Percentiles rank a stretch among this genome's conserved stretches.
phyloP scores from a whole-genome alignment of 2,888 invertebrate species.

The Sylvicola fuscatus region DNA sequence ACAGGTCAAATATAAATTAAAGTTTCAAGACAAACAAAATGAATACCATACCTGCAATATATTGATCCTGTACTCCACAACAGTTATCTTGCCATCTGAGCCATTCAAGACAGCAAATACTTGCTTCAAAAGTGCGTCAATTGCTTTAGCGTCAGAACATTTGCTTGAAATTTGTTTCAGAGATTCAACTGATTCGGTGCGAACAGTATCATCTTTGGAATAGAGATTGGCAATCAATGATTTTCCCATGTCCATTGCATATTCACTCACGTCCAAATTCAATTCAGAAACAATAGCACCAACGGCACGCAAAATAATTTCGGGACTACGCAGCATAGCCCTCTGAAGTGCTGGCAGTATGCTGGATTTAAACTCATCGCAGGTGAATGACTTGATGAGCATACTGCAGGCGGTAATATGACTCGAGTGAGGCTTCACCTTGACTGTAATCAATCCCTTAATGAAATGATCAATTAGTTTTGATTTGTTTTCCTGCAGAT shows the following conservation, averaged over 20 bases:
- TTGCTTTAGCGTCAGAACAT: conserved; percentile 41
- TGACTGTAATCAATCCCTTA: conserved; percentile 57
- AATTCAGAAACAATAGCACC: conserved; percentile 52
- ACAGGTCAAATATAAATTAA: background rate
- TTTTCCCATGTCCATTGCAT: conserved; percentile 60
- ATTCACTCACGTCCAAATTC: conserved; percentile 53
- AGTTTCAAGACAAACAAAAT: conserved; percentile 2
- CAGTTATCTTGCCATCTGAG: conserved; percentile 74
- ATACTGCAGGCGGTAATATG: conserved; percentile 44
- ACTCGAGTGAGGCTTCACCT: conserved; percentile 48
- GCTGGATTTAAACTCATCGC: conserved; percentile 46
- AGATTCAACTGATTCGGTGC: conserved; percentile 52
- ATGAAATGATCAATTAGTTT: conserved; percentile 46
- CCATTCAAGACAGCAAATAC: conserved; percentile 70
- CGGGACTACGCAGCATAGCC: conserved; percentile 82
- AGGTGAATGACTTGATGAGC: conserved; percentile 37
- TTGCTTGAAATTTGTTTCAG: conserved; percentile 48
- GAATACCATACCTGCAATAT: conserved; percentile 61
- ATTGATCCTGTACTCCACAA: conserved; percentile 72
- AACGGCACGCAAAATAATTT: conserved; percentile 66
- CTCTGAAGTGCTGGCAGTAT: conserved; percentile 75
- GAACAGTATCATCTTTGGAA: conserved; percentile 62
- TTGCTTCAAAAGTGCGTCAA: conserved; percentile 44
- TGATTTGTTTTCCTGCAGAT: conserved; percentile 12
- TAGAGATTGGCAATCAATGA: conserved; percentile 63